phyloP scores from a whole-genome alignment of 1,140 invertebrate genomes.

The Calliphora vicina region DNA sequence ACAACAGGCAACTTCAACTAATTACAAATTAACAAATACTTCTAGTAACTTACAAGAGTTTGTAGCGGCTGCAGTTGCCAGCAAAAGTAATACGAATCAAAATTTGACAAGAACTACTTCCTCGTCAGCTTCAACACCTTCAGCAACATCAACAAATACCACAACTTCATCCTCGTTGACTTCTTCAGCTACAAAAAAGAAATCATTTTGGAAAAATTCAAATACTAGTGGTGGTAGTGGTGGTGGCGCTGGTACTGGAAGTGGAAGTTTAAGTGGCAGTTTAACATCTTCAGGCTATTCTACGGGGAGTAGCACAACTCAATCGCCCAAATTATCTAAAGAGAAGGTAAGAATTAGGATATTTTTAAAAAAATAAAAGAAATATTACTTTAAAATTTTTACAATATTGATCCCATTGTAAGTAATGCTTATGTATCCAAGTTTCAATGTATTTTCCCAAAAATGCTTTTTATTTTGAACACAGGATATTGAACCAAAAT shows the following conservation, averaged over 20 bases:
- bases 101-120: neutral
- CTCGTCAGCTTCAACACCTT: neutral
- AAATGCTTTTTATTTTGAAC: too few relatives aligned
- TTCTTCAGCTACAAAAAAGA: neutral
- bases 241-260: too few relatives aligned
- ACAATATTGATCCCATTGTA: too few relatives aligned
- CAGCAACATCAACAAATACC: neutral
- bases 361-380: too few relatives aligned
- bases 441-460: too few relatives aligned
- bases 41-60: neutral
- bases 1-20: neutral
- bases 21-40: neutral
- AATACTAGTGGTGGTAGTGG: neutral
- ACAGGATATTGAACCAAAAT: too few relatives aligned
- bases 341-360: neutral
- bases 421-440: too few relatives aligned
- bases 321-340: conserved; percentile 7
- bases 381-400: too few relatives aligned
- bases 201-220: neutral
- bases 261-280: neutral
- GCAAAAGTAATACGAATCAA: neutral
- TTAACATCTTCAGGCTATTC: neutral
- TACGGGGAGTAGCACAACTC: neutral
- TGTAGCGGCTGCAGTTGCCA: neutral
- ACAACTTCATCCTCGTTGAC: neutral